These are phyloP conservation scores for Iphiclides podalirius DNA, from an alignment of 2,888 invertebrate species.

Conservation along the genomic window DNA sequence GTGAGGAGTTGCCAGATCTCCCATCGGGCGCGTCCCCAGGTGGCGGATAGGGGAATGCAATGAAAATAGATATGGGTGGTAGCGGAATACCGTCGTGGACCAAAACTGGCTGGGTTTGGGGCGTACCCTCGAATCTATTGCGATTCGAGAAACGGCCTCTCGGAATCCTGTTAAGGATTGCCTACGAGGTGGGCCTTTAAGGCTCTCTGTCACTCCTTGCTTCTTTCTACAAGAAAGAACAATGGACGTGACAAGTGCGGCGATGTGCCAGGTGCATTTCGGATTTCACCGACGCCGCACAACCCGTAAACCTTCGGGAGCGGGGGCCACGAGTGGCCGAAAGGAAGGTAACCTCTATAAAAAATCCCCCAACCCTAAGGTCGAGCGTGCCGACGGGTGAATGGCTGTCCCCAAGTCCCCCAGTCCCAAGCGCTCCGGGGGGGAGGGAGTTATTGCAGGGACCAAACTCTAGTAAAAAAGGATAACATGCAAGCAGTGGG, in stretches of 20 bases:
- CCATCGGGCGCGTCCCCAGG: neutral
- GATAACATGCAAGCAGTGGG: neutral
- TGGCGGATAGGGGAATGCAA: neutral
- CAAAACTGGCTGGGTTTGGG: neutral
- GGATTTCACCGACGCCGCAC: neutral
- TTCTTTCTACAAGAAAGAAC: neutral
- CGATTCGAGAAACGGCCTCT: neutral
- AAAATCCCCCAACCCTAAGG: neutral
- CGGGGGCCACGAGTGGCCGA: neutral
- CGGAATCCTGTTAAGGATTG: neutral
- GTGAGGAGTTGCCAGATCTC: neutral
- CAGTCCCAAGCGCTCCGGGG: neutral
- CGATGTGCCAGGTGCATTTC: neutral
- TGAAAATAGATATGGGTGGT: neutral
- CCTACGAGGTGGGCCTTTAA: neutral
- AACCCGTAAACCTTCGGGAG: neutral
- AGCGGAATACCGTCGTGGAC: neutral
- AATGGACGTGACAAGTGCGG: neutral
- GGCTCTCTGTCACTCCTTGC: neutral
- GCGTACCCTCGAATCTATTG: neutral
- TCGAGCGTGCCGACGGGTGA: neutral
- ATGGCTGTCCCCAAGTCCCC: neutral
- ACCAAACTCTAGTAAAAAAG: neutral
- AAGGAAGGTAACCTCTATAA: conserved; percentile 1
- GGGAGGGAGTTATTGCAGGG: neutral